phyloP scores from a whole-genome alignment of 2,797 vertebrate genomes.

The Sarcoramphus papa region DNA sequence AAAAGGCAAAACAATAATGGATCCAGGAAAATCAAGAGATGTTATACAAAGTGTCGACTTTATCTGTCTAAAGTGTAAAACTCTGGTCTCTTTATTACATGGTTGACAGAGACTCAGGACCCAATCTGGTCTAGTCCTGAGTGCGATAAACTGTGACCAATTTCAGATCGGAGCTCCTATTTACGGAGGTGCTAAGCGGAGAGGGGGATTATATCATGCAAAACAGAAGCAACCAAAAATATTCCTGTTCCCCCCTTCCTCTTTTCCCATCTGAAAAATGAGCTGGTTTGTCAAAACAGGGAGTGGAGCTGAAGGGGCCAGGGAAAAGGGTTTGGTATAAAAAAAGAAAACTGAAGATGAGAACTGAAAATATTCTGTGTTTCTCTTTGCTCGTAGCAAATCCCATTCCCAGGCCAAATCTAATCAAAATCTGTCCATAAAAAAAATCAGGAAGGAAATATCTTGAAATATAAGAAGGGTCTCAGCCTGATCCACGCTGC shows the following conservation, averaged over 20 bases:
- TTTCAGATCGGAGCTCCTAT: conserved; percentile 30
- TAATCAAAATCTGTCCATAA: not conserved
- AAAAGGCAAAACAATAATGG: not conserved
- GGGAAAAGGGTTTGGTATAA: not conserved
- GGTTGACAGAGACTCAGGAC: not conserved
- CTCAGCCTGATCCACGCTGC: not conserved
- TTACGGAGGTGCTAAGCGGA: not conserved
- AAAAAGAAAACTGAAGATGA: conserved; percentile 1
- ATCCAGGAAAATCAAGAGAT: not conserved
- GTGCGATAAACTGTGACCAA: not conserved
- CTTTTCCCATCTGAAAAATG: conserved; percentile 32
- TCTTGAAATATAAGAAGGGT: not conserved
- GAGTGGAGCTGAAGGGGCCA: not conserved
- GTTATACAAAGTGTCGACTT: not conserved
- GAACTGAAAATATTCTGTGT: not conserved
- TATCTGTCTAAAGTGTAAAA: not conserved
- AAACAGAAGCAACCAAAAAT: conserved; percentile 27
- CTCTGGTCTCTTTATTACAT: not conserved
- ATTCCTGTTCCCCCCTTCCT: not conserved
- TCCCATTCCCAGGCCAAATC: not conserved
- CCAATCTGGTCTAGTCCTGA: not conserved
- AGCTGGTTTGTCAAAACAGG: conserved; percentile 36
- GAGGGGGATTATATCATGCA: conserved; percentile 21
- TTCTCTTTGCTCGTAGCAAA: not conserved
- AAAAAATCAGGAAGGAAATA: not conserved